Evolutionary conservation across 2,888 invertebrate genomes (phyloP).

Genomic region (Listrodromus nycthemerus): DNA sequence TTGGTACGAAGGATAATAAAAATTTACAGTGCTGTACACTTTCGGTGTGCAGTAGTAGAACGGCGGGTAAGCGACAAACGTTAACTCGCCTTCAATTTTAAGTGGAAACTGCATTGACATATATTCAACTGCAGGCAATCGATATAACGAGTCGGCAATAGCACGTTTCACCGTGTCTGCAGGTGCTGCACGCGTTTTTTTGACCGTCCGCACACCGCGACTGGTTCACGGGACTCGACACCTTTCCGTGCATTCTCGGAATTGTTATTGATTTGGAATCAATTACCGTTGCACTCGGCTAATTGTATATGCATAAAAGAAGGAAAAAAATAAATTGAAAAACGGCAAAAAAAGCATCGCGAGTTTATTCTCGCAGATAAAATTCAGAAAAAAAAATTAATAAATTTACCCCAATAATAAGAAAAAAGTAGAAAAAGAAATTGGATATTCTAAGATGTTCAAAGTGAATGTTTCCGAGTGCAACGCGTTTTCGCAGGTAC

Average conservation of each 20-base stretch:
- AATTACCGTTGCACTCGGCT: neutral
- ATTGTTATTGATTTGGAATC: neutral
- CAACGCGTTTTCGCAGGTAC: constrained; percentile 54
- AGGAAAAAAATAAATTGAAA: neutral
- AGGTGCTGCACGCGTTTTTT: constrained; percentile 48
- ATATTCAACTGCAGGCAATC: constrained; percentile 55
- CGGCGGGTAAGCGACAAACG: neutral
- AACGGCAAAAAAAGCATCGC: neutral
- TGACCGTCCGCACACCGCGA: neutral
- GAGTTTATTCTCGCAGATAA: neutral
- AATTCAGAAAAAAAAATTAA: neutral
- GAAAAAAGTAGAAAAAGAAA: neutral
- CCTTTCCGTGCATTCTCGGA: neutral
- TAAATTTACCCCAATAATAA: neutral
- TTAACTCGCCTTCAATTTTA: constrained; percentile 21
- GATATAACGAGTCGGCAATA: constrained; percentile 51
- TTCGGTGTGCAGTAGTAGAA: neutral
- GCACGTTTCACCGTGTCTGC: constrained; percentile 33
- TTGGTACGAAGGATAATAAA: neutral
- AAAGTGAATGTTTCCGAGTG: neutral
- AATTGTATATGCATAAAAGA: neutral
- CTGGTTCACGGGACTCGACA: neutral
- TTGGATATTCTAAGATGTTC: constrained; percentile 31
- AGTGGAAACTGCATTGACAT: constrained; percentile 45
- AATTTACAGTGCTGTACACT: too few species aligned